These are phyloP conservation scores for Keiferia lycopersicella DNA, from an alignment of 2,888 invertebrate genomes.

Conservation along the genomic window DNA sequence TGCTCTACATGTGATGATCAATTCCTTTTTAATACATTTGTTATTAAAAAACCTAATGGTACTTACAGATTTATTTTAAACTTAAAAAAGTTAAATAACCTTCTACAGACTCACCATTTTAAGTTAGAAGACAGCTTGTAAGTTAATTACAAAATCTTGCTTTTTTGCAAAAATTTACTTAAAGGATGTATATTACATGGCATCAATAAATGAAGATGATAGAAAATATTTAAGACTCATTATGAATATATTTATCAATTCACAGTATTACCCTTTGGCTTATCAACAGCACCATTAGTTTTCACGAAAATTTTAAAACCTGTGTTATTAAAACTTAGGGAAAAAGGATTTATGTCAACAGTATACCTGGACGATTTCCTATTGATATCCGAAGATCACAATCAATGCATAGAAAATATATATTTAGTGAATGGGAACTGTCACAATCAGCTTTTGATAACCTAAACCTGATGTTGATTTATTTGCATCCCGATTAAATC, in stretches of 20 bases:
- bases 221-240: background rate
- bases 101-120: too few relatives aligned
- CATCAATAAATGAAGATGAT: slow-evolving; percentile 19
- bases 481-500: slow-evolving; percentile 1
- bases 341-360: too few relatives aligned
- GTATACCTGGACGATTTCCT: too few relatives aligned
- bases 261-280: too few relatives aligned
- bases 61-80: slow-evolving; percentile 4
- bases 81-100: background rate
- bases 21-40: background rate
- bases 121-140: background rate
- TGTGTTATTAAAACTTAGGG: too few relatives aligned
- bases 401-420: too few relatives aligned
- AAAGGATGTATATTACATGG: slow-evolving; percentile 28
- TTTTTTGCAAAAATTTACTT: slow-evolving; percentile 26
- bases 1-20: background rate
- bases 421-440: too few relatives aligned
- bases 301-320: too few relatives aligned
- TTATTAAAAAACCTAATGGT: background rate
- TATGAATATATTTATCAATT: background rate
- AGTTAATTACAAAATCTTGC: too few relatives aligned
- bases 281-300: too few relatives aligned
- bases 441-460: slow-evolving; percentile 9
- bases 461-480: background rate
- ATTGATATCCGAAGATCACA: too few relatives aligned